A percentile compares a stretch with the other conserved stretches of the same genome.
phyloP scores from a whole-genome alignment of 2,113 vertebrate species.

The Galeopterus variegatus region DNA sequence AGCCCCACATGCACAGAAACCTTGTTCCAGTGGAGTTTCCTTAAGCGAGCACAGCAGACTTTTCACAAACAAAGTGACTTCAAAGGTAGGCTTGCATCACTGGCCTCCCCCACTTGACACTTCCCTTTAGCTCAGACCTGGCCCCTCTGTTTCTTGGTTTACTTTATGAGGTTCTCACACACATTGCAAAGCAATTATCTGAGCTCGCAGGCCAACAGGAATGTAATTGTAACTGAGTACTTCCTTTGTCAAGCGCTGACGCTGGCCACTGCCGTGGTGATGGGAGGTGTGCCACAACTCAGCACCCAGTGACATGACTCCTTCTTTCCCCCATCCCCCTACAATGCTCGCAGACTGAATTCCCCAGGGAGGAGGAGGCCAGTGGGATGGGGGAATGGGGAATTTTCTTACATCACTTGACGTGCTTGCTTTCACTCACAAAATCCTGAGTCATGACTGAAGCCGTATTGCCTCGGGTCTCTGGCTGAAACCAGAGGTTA shows the following conservation, averaged over 20 bases:
- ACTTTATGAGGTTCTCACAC: conserved; percentile 73
- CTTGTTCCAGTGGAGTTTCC: conserved; percentile 36
- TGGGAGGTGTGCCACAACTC: neutral
- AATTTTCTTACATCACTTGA: conserved; percentile 88
- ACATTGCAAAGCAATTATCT: conserved; percentile 69
- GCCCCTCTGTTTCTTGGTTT: conserved; percentile 67
- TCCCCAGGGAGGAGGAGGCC: conserved; percentile 63
- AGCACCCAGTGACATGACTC: neutral
- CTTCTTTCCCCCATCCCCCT: neutral
- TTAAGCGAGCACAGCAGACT: conserved; percentile 38
- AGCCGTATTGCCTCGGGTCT: conserved; percentile 59
- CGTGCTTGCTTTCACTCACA: conserved; percentile 86
- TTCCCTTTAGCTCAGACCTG: conserved; percentile 55
- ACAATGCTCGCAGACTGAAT: neutral
- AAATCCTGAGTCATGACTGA: conserved; percentile 90
- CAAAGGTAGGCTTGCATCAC: conserved; percentile 83
- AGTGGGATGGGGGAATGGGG: conserved; percentile 63
- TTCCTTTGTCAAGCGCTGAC: conserved; percentile 83
- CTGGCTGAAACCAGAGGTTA: conserved; percentile 82
- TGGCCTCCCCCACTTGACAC: neutral
- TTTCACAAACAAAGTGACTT: conserved; percentile 76
- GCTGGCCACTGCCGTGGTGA: conserved; percentile 12
- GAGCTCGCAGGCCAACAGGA: conserved; percentile 77
- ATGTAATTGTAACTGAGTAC: conserved; percentile 72
- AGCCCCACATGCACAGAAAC: conserved; percentile 61